Base-by-base conservation (phyloP, 1,140 invertebrate species). In the Halictus rubicundus region DNA sequence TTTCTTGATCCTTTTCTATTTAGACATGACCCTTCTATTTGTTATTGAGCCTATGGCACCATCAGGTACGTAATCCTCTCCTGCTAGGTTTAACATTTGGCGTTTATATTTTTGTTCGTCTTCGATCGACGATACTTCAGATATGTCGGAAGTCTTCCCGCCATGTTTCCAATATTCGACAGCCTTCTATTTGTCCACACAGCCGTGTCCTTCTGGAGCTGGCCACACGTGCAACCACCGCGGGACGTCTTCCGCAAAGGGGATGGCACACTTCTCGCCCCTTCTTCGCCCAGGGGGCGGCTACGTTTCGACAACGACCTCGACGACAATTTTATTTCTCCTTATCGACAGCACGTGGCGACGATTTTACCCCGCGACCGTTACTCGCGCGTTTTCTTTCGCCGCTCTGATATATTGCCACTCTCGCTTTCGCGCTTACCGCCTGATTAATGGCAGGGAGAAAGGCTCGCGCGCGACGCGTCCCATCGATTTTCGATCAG, bases 271-370 rank as follows among this genome's bases (percentile, higher is more conserved):
- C 80, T 83, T 85, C 74, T 68, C 84, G 85, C 80, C 72, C 68
- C 69, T 82, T 79, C 71, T 54, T 9, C 66, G 63, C 57, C 80
- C 71, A 46, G 68, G 71, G 72, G 10, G 42, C 42, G 42, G 42
- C 14, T 46, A 10, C 14, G 42, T 14, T 14, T 12, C 42, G 42
- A 46, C 10, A 81, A 86, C 81, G 81, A 77, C 72, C 84, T 76
- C 78, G 84, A 86, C 78, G 84, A 86, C 85, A 86, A 84, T 87
- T 87, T 87, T 82, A 87, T 85, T 83, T 83, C 80, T 73, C 73
- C 80, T 83, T 86, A 86, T 86, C 85, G 77, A 54, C 27, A 68
- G 76, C 85, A 86, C 83, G 85, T 86, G 85, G 60, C 80, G 37
- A 70, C 74, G 54, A 81, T 84, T 78, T 65, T 57, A 46, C 42